Evolutionary conservation across 2,888 invertebrate genomes (phyloP), one percentile per base, ranked within the genome.

Genomic region (Aleiodes leptofemur): DNA sequence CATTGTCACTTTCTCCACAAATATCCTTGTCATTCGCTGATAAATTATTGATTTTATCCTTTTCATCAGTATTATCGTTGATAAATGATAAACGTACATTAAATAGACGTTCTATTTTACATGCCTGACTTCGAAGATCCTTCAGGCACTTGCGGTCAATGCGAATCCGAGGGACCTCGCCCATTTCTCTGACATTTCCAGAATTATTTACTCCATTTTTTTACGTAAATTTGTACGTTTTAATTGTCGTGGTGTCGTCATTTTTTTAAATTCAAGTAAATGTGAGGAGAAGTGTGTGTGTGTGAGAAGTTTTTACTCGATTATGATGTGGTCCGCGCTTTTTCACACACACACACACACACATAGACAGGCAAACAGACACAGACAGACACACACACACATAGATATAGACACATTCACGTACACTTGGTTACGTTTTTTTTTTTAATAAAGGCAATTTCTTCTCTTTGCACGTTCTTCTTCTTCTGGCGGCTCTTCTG

Each of bases 111-210:
- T 69, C 69, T 70, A 83, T 82, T 55, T 74, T 75, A 11, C 59
- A 57, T 8, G 77, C 72, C 64, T 75, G 78, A 51, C 76, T 73
- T 69, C 74, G 78, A 68, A 82, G 73, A 48, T 74, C 68, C 57
- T 76, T 77, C 57, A 81, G 64, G 75, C 74, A 74, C 57, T 75
- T 80, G 50, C 80, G 82, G 59, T 77, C 75, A 74, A 82, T 78
- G 78, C 80, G 81, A 75, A 83, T 79, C 79, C 80, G 77, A 75
- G 79, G 77, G 71, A 79, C 82, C 79, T 84, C 83, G 82, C 80
- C 82, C 82, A 83, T 83, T 80, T 80, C 81, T 71, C 78, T 81
- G 81, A 80, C 82, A 83, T 82, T 73, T 78, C 79, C 64, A 16
- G 34, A 43, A 14, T 16, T 43, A 64, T 64, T 43, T 64, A 9